Evolutionary conservation across 2,888 invertebrate species (phyloP), one percentile per base, ranked within the genome.

Genomic region (Hydropsyche betteni): DNA sequence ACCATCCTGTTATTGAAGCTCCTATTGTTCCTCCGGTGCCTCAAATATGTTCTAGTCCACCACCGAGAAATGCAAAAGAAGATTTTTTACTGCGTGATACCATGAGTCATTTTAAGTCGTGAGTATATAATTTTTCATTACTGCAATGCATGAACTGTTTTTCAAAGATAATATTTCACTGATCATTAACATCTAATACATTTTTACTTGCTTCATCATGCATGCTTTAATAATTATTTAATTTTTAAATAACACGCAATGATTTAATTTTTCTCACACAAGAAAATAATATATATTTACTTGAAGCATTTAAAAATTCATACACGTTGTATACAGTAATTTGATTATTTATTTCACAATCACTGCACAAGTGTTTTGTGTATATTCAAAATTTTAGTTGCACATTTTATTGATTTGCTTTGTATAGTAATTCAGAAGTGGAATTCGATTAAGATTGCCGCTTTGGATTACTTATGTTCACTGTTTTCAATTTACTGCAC

Each of bases 61-160:
- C 84, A 4, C 81, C 83, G 14, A 86, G 83, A 78, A 76, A 75
- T 75, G 85, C 85, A 73, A 83, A 83, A 69, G 84, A 83, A 68
- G 83, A 86, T 0, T 82, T 78, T 51, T 51, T 77, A 2, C 44
- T 85, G 7, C 83, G 83, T 52, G 88, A 87, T 75, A 86, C 87
- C 1, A 84, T 88, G 77, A 84, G 84, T 8, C 82, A 85, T 71
- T 88, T 87, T 78, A 88, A 87, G 83, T 87, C 87, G 88, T 88
- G 82, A 85, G 87, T 84, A 80, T 68, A 14, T 16, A 7, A 68
- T 70, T 76, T 55, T 68, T 74, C 77, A 80, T 80, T 79, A 64
- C 75, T 12, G 1, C 4, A 33, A 34, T 64, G 36, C 34, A 64
- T 64, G 55, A 55, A 14, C 12, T 69, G 12, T 24, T 53, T 12